Evolutionary conservation across 1,140 invertebrate species (phyloP), one percentile per base, ranked within the genome.

Genomic region (Medauroidea extradentata): DNA sequence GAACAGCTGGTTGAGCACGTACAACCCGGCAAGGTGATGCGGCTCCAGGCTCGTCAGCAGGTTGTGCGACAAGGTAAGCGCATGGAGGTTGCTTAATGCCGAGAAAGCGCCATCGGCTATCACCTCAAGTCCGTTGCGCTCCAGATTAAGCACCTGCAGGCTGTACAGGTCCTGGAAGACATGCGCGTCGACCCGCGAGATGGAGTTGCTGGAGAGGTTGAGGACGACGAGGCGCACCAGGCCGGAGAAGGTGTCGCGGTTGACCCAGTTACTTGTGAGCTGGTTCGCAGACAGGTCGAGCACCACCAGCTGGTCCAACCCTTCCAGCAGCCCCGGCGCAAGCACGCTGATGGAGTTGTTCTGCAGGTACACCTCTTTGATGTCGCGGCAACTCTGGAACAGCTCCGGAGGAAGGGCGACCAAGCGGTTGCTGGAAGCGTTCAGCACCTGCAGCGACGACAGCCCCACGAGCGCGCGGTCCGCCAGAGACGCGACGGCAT

Each of bases 301-400:
- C 16, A 84, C 79, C 71, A 88, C 83, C 23, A 96, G 76, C 65
- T 90, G 83, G 59, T 87, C 84, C 57, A 95, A 78, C 14, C 84
- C 83, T 63, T 86, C 84, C 61, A 94, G 81, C 14, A 93, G 68
- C 2, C 88, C 88, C 1, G 88, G 87, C 3, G 88, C 87, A 16
- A 93, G 74, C 3, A 87, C 83, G 64, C 82, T 82, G 55, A 94
- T 74, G 1, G 88, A 86, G 71, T 94, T 93, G 67, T 93, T 93
- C 66, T 86, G 86, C 11, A 93, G 73, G 65, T 91, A 81, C 42
- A 94, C 78, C 67, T 88, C 83, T 39, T 82, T 78, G 5, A 93
- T 68, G 38, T 86, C 81, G 51, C 79, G 79, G 3, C 83, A 83
- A 39, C 82, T 81, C 59, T 83, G 80, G 71, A 91, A 90, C 50